These are phyloP conservation scores for Pangasius mekongensis DNA, from an alignment of 2,797 vertebrate species.

Conservation along the genomic window DNA sequence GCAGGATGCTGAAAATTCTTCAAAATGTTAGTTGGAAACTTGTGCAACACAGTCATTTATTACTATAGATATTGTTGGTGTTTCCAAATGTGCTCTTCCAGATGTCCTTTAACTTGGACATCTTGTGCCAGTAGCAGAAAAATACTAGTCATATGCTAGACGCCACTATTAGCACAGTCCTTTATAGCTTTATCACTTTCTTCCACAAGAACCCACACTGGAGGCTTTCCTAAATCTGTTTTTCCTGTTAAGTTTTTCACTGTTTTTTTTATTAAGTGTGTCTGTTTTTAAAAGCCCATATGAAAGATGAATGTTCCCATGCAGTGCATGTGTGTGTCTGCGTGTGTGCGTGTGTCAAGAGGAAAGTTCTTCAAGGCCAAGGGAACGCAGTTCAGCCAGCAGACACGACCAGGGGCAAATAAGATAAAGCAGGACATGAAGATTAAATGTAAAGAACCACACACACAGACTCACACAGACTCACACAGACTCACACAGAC, in stretches of 20 bases:
- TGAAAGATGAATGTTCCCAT: slow-evolving; percentile 22
- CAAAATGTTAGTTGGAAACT: too few relatives aligned
- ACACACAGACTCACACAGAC: neutral
- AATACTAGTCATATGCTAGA: neutral
- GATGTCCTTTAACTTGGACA: neutral
- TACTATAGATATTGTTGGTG: neutral
- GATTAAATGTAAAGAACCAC: slow-evolving; percentile 10
- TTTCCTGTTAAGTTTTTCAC: neutral
- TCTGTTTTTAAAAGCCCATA: neutral
- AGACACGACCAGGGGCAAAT: slow-evolving; percentile 46
- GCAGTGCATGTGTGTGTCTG: neutral
- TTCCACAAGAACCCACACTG: neutral
- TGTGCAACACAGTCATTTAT: neutral
- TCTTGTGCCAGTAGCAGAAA: neutral
- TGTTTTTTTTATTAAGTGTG: neutral
- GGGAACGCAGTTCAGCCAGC: slow-evolving; percentile 44
- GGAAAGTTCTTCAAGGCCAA: slow-evolving; percentile 36
- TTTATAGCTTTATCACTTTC: neutral
- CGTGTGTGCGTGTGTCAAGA: neutral
- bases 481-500: neutral
- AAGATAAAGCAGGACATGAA: slow-evolving; percentile 50
- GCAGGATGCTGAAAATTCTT: neutral
- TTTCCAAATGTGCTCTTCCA: neutral
- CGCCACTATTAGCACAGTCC: neutral
- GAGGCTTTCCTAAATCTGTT: neutral